phyloP scores from a whole-genome alignment of 2,113 vertebrate species.

The Serilophus lunatus region DNA sequence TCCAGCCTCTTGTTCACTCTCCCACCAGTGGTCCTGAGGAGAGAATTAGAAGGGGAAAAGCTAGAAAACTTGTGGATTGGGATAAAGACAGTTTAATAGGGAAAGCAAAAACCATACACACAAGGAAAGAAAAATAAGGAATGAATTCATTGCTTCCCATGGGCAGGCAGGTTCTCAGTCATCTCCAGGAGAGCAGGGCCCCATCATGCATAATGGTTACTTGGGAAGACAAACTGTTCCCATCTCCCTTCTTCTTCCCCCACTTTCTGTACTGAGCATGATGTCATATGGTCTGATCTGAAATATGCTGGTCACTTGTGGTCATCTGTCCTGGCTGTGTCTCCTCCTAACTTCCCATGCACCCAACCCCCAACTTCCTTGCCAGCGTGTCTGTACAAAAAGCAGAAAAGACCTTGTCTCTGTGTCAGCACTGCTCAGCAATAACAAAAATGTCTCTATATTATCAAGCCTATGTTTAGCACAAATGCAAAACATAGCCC shows the following conservation, averaged over 20 bases:
- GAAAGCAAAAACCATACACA: not conserved
- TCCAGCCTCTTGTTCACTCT: not conserved
- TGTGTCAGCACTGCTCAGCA: not conserved
- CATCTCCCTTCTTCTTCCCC: not conserved
- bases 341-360: not conserved
- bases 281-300: not conserved
- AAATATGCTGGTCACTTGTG: not conserved
- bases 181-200: not conserved
- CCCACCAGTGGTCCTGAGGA: not conserved
- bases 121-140: not conserved
- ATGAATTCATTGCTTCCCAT: not conserved
- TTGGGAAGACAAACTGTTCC: not conserved
- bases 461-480: not conserved
- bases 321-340: not conserved
- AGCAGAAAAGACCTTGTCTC: not conserved
- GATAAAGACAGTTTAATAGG: not conserved
- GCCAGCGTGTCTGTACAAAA: not conserved
- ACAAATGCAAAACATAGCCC: not conserved
- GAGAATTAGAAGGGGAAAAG: not conserved
- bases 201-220: rapidly evolving
- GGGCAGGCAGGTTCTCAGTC: not conserved
- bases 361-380: not conserved
- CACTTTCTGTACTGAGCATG: not conserved
- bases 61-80: not conserved
- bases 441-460: not conserved